A percentile compares a stretch with the other conserved stretches of the same genome.
Conservation (phyloP, 2,888 invertebrate genomes). For the Aspidiotus destructor region DNA sequence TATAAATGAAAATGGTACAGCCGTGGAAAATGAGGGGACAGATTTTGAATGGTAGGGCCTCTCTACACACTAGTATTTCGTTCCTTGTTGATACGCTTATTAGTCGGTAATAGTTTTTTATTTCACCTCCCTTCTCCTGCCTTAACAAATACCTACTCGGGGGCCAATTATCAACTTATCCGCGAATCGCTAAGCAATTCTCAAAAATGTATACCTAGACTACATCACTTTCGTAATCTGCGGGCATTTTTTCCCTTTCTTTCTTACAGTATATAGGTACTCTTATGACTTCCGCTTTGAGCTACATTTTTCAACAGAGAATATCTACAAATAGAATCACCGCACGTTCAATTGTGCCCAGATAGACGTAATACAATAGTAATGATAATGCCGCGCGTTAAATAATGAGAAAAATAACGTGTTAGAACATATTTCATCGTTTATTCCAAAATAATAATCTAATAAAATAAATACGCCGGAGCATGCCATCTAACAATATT, state of each 20-base stretch:
- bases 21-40: slow-evolving; percentile 17
- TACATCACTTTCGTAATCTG: slow-evolving; percentile 23
- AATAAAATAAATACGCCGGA: neutral
- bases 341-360: no score
- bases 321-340: no score
- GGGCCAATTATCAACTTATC: slow-evolving; percentile 28
- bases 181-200: slow-evolving; percentile 8
- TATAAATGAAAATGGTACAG: neutral
- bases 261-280: neutral
- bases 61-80: slow-evolving; percentile 24
- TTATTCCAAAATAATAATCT: neutral
- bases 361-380: no score
- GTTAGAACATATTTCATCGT: no score
- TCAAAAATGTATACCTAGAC: neutral
- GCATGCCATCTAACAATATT: neutral
- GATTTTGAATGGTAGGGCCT: slow-evolving; percentile 21
- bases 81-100: slow-evolving; percentile 27
- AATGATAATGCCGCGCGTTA: no score
- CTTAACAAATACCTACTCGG: slow-evolving; percentile 7
- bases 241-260: neutral
- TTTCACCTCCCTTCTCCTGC: slow-evolving; percentile 23
- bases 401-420: no score
- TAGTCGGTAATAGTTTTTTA: slow-evolving; percentile 19
- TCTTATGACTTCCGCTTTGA: no score
- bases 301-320: no score